Conservation (phyloP, 2,113 vertebrate species). For the Catharus bicknelli region DNA sequence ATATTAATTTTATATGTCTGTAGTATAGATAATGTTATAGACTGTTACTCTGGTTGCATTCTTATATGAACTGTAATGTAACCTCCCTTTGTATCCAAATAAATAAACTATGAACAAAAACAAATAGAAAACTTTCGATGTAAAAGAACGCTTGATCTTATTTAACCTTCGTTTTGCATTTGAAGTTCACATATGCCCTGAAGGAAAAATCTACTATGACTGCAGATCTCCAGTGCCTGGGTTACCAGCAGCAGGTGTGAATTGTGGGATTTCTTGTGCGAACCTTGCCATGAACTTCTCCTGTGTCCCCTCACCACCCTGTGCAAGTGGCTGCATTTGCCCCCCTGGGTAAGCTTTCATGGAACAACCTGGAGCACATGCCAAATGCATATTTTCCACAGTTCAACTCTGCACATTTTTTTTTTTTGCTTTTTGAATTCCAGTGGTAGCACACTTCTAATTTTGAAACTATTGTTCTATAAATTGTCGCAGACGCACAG, state of each 20-base stretch:
- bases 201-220: conserved; percentile 93
- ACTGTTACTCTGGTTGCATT: neutral
- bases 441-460: conserved; percentile 4
- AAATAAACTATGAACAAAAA: neutral
- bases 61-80: neutral
- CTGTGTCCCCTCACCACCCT: conserved; percentile 90
- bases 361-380: neutral
- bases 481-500: neutral
- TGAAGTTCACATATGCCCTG: conserved; percentile 82
- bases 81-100: neutral
- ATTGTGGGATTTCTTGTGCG: conserved; percentile 89
- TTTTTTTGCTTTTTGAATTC: neutral
- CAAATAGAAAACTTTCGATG: neutral
- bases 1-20: neutral
- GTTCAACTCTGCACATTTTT: neutral
- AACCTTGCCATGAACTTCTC: conserved; percentile 98
- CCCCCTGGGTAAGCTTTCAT: conserved; percentile 84
- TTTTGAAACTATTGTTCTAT: conserved; percentile 3
- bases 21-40: neutral
- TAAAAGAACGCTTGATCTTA: neutral
- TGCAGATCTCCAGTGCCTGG: conserved; percentile 86
- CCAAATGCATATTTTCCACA: neutral
- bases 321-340: conserved; percentile 92
- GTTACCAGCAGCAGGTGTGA: conserved; percentile 82
- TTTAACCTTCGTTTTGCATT: conserved; percentile 53